phyloP scores from a whole-genome alignment of 2,888 invertebrate species.

The Bellardia bayeri region DNA sequence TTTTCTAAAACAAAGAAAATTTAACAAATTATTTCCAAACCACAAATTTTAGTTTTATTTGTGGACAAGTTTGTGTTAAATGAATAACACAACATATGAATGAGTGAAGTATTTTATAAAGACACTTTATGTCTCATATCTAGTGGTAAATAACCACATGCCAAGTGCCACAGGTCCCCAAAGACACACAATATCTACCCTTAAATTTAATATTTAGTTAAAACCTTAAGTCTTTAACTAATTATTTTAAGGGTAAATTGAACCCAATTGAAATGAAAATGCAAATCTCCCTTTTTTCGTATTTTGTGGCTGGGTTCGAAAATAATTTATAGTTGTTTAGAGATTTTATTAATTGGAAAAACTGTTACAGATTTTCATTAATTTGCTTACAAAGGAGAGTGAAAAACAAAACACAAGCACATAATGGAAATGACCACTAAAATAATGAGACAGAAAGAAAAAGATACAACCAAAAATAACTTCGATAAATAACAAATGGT shows the following conservation, averaged over 20 bases:
- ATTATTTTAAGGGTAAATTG: slow-evolving; percentile 54
- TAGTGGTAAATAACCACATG: slow-evolving; percentile 37
- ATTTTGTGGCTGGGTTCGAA: slow-evolving; percentile 7
- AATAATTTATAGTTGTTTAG: slow-evolving; percentile 81
- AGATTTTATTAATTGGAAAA: slow-evolving; percentile 84
- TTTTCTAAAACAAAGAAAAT: neutral
- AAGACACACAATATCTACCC: slow-evolving; percentile 20
- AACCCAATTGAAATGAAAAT: neutral
- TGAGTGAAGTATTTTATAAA: slow-evolving; percentile 33
- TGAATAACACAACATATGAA: neutral
- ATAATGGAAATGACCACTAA: slow-evolving; percentile 60
- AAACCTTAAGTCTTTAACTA: slow-evolving; percentile 59
- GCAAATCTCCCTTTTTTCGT: neutral
- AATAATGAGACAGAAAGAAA: slow-evolving; percentile 37
- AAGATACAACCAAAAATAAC: slow-evolving; percentile 12
- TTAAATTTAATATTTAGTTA: slow-evolving; percentile 49
- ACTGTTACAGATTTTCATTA: slow-evolving; percentile 59
- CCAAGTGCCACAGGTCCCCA: slow-evolving; percentile 49
- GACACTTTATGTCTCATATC: slow-evolving; percentile 11
- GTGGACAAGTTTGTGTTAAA: slow-evolving; percentile 12
- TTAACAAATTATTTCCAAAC: neutral
- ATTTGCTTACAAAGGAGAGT: neutral
- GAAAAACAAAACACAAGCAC: slow-evolving; percentile 7
- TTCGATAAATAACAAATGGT: neutral
- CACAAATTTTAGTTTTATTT: neutral